phyloP scores from a whole-genome alignment of 2,888 invertebrate species.

The Sinodicranocentrus sp. region DNA sequence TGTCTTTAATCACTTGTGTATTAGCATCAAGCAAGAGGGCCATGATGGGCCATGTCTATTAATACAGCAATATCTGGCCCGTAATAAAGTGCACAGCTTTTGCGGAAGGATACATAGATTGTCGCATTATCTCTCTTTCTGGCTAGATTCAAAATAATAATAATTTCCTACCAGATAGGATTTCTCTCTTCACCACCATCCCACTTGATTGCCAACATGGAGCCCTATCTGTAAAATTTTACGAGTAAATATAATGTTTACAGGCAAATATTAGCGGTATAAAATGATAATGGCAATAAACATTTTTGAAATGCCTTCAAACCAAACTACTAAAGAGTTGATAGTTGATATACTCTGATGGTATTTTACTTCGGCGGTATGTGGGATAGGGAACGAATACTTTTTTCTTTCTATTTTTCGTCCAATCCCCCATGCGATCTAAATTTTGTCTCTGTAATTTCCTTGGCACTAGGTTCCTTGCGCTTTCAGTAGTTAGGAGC shows the following conservation, averaged over 20 bases:
- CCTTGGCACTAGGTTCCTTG: conserved; percentile 16
- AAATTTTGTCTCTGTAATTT: background rate
- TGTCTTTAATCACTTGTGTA: conserved; percentile 17
- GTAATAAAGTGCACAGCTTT: too few species aligned
- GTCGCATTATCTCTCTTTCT: too few species aligned
- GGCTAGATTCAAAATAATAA: too few species aligned
- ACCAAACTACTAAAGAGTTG: background rate
- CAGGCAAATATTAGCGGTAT: conserved; percentile 16
- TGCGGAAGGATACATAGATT: too few species aligned
- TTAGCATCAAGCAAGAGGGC: too few species aligned
- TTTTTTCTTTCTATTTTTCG: background rate
- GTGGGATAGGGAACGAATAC: background rate
- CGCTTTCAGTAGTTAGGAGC: conserved; percentile 23
- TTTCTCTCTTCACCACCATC: too few species aligned
- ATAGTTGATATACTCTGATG: too few species aligned
- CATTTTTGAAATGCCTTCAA: background rate
- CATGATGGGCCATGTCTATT: too few species aligned
- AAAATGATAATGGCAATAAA: background rate
- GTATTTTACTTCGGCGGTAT: background rate
- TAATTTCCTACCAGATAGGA: too few species aligned
- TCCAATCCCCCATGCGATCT: too few species aligned
- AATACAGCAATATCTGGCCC: too few species aligned
- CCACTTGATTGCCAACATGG: conserved; percentile 5
- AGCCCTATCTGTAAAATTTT: background rate
- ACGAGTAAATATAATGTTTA: conserved; percentile 23